Conservation (phyloP, 2,113 vertebrate genomes). For the Crotalus viridis region DNA sequence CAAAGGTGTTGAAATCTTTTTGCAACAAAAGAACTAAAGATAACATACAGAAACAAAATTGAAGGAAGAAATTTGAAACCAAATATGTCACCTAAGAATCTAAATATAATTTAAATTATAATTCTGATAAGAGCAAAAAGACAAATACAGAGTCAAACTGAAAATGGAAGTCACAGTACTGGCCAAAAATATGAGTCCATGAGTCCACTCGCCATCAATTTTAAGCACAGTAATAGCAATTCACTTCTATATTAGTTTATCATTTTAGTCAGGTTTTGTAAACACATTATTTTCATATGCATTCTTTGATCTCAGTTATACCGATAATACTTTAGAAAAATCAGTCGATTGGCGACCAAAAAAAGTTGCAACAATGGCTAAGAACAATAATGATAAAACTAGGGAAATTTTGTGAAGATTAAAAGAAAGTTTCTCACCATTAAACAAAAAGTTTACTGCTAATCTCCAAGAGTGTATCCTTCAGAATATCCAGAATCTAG, state of each 20-base stretch:
- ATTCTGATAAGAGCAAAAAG: background rate
- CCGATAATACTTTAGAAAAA: background rate
- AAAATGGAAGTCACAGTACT: background rate
- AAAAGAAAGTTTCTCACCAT: background rate
- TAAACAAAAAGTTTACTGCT: slow-evolving; percentile 4
- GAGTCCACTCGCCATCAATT: background rate
- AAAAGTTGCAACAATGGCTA: background rate
- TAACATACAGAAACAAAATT: background rate
- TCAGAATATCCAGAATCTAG: background rate
- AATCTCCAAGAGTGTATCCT: slow-evolving; percentile 18
- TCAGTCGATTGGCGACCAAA: background rate
- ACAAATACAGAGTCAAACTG: background rate
- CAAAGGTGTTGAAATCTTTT: background rate
- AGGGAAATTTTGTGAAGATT: background rate
- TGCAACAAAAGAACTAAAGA: background rate
- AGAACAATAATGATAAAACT: background rate
- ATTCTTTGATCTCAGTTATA: background rate
- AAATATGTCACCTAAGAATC: background rate
- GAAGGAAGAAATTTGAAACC: background rate
- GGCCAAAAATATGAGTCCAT: background rate
- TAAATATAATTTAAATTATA: background rate
- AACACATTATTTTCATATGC: background rate
- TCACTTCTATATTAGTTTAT: background rate
- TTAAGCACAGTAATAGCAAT: background rate
- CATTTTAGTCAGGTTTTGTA: background rate